Conservation (phyloP, 1,140 invertebrate genomes). For the Heliconius hewitsoni region DNA sequence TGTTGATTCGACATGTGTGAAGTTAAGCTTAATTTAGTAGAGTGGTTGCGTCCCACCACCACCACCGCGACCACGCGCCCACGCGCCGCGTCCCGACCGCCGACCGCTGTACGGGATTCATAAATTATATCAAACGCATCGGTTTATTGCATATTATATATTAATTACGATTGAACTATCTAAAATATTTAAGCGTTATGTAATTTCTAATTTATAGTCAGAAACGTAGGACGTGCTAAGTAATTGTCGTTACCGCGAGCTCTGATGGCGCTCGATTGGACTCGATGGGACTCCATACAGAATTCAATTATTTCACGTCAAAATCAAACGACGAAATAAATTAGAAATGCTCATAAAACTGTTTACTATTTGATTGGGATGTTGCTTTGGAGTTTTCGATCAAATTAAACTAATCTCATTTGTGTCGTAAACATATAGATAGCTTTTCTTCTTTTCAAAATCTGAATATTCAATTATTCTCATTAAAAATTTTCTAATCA, state of each 20-base stretch:
- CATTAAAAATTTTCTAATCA: background rate
- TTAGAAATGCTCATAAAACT: slow-evolving; percentile 31
- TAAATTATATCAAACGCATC: slow-evolving; percentile 28
- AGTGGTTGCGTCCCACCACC: slow-evolving; percentile 11
- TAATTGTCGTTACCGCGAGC: slow-evolving; percentile 18
- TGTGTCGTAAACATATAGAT: slow-evolving; percentile 25
- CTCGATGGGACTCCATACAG: slow-evolving; percentile 10
- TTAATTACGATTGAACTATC: slow-evolving; percentile 31
- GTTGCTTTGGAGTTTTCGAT: background rate
- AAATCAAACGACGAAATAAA: slow-evolving; percentile 30
- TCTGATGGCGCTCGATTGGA: slow-evolving; percentile 3
- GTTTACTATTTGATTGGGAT: slow-evolving; percentile 32
- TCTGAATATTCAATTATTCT: slow-evolving; percentile 1
- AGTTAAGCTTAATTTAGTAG: slow-evolving; percentile 30
- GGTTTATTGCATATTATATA: slow-evolving; percentile 27
- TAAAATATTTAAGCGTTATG: slow-evolving; percentile 31
- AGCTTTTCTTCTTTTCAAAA: slow-evolving; percentile 4
- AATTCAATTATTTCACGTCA: slow-evolving; percentile 35
- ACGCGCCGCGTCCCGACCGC: slow-evolving; percentile 19
- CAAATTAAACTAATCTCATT: slow-evolving; percentile 25
- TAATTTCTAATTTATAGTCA: slow-evolving; percentile 30
- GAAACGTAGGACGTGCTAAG: slow-evolving; percentile 16
- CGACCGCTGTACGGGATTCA: slow-evolving; percentile 16
- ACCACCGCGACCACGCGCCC: slow-evolving; percentile 8
- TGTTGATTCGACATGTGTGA: slow-evolving; percentile 18